Evolutionary conservation across 2,888 invertebrate genomes (phyloP), one percentile per base, ranked within the genome.

Genomic region (Euplexia lucipara): DNA sequence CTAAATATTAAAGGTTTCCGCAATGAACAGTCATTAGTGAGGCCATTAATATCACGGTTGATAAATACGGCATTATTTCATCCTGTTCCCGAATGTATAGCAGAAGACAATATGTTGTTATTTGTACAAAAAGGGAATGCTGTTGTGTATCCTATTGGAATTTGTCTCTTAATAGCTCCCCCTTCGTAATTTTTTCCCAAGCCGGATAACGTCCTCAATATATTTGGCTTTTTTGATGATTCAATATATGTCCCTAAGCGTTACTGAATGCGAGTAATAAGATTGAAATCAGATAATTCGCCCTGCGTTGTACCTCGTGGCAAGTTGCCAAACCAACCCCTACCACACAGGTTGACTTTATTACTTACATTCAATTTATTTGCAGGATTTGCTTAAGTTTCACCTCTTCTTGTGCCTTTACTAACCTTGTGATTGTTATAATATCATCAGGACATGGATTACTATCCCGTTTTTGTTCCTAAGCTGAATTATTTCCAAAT

Each of bases 91-190:
- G 48, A 69, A 70, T 44, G 47, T 10, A 34, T 70, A 59, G 20
- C 60, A 60, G 48, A 48, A 60, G 41, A 61, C 47, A 60, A 70
- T 66, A 70, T 35, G 42, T 70, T 66, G 48, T 70, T 66, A 70
- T 70, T 48, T 60, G 48, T 20, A 61, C 70, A 60, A 66, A 14
- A n/a, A 48, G 70, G 30, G 61, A 32, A 42, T 42, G 47, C 41
- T 41, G 47, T 58, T 58, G 20, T 56, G 22, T 37, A 37, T 41
- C 39, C 34, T 69, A 48, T 70, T 65, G 65, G 35, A 59, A 47
- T 48, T 41, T 30, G 42, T 60, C 48, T 60, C 60, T 48, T 70
- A 49, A 48, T 59, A 48, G 20, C 30, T 35, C 47, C 59, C 59
- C 59, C 30, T 35, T 48, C 30, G 66, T 32, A 42, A 66, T 30